These are phyloP conservation scores for Drosophila kambysellisi DNA, from an alignment of 2,888 invertebrate genomes.

Conservation along the genomic window DNA sequence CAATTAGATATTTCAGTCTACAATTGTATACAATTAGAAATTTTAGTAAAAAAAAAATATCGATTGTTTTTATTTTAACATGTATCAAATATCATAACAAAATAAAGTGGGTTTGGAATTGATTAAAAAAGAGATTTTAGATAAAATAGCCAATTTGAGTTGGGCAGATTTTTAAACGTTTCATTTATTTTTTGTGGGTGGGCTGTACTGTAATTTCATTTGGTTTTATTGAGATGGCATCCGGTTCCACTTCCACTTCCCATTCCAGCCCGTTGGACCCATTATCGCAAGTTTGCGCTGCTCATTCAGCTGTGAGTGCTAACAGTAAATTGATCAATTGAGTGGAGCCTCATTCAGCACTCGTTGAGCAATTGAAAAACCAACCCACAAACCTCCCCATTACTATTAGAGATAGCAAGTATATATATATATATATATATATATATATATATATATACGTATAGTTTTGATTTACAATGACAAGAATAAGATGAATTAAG, in stretches of 20 bases:
- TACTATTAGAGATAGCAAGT: constrained; percentile 21
- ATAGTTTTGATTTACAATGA: background rate
- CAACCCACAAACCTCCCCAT: background rate
- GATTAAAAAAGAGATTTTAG: background rate
- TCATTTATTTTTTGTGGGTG: background rate
- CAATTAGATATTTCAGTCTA: background rate
- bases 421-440: background rate
- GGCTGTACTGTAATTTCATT: background rate
- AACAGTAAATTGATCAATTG: constrained; percentile 58
- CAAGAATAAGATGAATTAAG: background rate
- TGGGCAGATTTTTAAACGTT: constrained; percentile 4
- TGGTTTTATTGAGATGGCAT: constrained; percentile 47
- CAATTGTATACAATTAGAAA: background rate
- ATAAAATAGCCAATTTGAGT: background rate
- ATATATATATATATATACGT: too few relatives aligned
- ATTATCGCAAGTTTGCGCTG: constrained; percentile 38
- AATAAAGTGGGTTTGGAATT: background rate
- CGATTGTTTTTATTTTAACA: background rate
- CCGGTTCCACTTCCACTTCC: constrained; percentile 50
- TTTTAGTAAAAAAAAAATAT: background rate
- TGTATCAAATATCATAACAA: background rate
- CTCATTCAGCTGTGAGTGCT: constrained; percentile 50
- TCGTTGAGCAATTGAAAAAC: constrained; percentile 12
- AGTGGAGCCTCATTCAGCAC: constrained; percentile 19
- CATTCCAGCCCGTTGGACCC: constrained; percentile 55